These are phyloP conservation scores for Strix occidentalis DNA, from an alignment of 2,797 vertebrate genomes.

Conservation along the genomic window DNA sequence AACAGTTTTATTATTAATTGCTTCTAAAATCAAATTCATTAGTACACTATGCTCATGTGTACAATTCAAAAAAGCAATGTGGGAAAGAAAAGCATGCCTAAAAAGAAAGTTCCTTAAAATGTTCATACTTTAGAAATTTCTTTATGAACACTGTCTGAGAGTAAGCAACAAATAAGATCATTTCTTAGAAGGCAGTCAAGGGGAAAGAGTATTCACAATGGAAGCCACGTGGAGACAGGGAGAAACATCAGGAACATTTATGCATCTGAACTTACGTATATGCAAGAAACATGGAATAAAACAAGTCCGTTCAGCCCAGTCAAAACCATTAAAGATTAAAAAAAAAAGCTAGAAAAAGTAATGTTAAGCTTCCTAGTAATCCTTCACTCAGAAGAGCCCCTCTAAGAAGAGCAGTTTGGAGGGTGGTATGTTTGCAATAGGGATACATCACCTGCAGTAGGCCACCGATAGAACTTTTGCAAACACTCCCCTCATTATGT, in stretches of 20 bases:
- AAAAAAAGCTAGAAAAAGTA: neutral
- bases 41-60: neutral
- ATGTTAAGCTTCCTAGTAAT: neutral
- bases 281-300: neutral
- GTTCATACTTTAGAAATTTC: neutral
- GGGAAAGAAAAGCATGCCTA: neutral
- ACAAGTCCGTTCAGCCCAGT: neutral
- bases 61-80: neutral
- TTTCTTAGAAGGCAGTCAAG: neutral
- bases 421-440: neutral
- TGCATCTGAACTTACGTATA: neutral
- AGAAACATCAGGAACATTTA: neutral
- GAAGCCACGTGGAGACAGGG: neutral
- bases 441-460: neutral
- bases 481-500: rapidly evolving
- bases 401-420: rapidly evolving
- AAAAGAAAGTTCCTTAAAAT: neutral
- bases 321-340: neutral
- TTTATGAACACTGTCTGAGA: neutral
- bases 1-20: neutral
- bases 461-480: neutral
- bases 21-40: neutral
- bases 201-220: neutral
- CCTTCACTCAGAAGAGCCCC: neutral
- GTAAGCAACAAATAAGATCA: neutral